phyloP scores from a whole-genome alignment of 2,113 vertebrate genomes.

The Antechinus stuartii region DNA sequence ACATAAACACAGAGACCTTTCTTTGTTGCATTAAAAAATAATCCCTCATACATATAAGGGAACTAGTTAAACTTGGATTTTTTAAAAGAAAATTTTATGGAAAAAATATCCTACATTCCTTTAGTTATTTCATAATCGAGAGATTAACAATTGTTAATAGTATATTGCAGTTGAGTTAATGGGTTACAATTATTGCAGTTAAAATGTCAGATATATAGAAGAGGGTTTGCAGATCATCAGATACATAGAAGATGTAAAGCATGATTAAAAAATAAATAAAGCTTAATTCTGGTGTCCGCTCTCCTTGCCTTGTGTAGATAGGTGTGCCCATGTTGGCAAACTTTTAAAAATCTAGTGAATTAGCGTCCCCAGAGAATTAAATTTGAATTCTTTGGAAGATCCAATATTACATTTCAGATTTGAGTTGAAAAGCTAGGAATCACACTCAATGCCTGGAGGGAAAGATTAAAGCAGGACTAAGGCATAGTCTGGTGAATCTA shows the following conservation, averaged over 20 bases:
- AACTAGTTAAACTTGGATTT: conserved; percentile 6
- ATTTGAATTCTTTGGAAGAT: background rate
- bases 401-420: background rate
- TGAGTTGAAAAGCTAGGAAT: background rate
- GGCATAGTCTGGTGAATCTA: background rate
- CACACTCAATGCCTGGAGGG: background rate
- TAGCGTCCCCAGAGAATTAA: background rate
- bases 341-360: background rate
- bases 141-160: background rate
- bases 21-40: conserved; percentile 62
- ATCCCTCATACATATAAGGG: conserved; percentile 49
- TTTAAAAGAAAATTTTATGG: conserved; percentile 38
- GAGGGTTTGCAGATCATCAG: background rate
- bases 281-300: background rate
- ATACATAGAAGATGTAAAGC: background rate
- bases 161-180: background rate
- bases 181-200: background rate
- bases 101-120: conserved; percentile 8
- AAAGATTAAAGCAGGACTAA: background rate
- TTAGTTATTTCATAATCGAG: background rate
- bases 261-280: background rate
- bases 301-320: background rate
- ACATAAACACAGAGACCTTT: conserved; percentile 72
- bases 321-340: background rate
- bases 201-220: background rate